Evolutionary conservation across 2,797 vertebrate species (phyloP), one percentile per base, ranked within the genome.

Genomic region (Taenioides sp.): DNA sequence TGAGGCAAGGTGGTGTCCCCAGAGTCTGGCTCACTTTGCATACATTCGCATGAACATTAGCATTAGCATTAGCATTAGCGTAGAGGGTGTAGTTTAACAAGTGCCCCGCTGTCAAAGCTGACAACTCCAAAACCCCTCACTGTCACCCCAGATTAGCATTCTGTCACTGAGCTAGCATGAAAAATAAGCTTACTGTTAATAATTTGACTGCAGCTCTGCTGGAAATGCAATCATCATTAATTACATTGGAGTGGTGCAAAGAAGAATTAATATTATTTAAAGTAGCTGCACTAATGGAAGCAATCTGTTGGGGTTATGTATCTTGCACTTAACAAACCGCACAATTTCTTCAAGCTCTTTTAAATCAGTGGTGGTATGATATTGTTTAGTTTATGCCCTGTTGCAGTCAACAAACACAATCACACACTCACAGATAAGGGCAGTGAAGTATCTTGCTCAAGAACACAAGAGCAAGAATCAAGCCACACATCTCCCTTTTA

Each of bases 1-100:
- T 5, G 47, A 27, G 75, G 71, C 65, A 74, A 80, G 72, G 67
- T 72, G 68, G 23, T 71, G 62, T 76, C 80, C 82, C 75, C 37
- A 62, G 72, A 80, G 66, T 81, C 72, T 74, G 70, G 27, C 50
- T 60, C 37, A 27, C 58, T 60, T 63, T 80, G 62, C 70, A 72
- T 74, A 65, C 59, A 58, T 79, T 63, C 65, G 54, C 65, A 80
- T 88, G 74, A 74, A 73, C 77, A 82, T 73, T 61, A 28, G 72
- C 66, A 79, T 73, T 61, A 34, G 71, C 77, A 82, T 73, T 61
- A 28, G 72, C 66, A 80, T 88, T 77, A 74, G 72, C 74, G 78
- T 70, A 34, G 72, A 68, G 66, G 80, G 68, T 20, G 71, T 70
- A 69, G 43, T 37, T 69, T 60, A 70, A 79, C 79, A 84, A 80